Conservation (phyloP, 2,113 vertebrate genomes). For the Chloroceryle aenea region DNA sequence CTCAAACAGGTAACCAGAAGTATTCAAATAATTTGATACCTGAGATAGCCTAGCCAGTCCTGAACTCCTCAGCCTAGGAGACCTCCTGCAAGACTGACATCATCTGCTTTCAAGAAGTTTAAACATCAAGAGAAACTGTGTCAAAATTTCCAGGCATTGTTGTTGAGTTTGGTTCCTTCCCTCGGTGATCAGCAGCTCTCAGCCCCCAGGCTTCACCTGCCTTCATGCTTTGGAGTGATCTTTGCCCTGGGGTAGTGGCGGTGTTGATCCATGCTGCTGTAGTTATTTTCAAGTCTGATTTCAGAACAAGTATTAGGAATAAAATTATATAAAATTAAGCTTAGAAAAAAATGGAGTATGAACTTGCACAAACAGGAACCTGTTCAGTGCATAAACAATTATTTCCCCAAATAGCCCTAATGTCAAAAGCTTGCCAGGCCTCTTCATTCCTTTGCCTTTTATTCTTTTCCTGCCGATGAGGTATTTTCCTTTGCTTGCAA, state of each 20-base stretch:
- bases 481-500: not conserved
- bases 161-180: not conserved
- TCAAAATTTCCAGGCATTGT: not conserved
- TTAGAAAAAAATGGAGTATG: not conserved
- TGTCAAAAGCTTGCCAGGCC: not conserved
- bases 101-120: not conserved
- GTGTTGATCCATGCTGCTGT: not conserved
- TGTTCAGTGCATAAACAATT: not conserved
- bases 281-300: not conserved
- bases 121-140: not conserved
- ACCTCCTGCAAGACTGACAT: not conserved
- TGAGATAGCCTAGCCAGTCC: not conserved
- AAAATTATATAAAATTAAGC: not conserved
- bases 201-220: not conserved
- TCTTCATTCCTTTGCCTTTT: not conserved
- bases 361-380: not conserved
- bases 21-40: not conserved
- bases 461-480: not conserved
- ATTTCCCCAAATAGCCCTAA: not conserved
- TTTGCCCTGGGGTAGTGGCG: not conserved
- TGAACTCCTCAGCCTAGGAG: not conserved
- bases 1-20: not conserved
- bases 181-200: fast-evolving
- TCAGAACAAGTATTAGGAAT: not conserved
- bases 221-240: not conserved